These are phyloP conservation scores for Limnephilus lunatus DNA, from an alignment of 2,888 invertebrate species.

Conservation along the genomic window DNA sequence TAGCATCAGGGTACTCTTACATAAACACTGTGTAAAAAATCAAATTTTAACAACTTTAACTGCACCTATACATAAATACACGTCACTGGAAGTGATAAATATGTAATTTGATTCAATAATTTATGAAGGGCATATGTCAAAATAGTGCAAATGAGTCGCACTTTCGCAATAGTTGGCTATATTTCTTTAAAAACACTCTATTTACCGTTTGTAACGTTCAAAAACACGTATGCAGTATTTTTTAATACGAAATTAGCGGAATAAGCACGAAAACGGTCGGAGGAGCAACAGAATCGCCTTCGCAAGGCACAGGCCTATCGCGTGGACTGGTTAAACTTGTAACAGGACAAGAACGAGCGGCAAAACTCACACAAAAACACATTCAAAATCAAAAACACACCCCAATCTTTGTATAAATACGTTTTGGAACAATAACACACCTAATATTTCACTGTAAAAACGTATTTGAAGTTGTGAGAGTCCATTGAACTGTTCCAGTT, in stretches of 20 bases:
- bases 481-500: slow-evolving; percentile 79
- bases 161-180: slow-evolving; percentile 5
- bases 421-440: slow-evolving; percentile 55
- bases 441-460: slow-evolving; percentile 59
- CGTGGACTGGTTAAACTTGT: slow-evolving; percentile 27
- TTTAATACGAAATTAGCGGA: neutral
- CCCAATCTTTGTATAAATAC: slow-evolving; percentile 59
- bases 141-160: neutral
- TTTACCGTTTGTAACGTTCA: slow-evolving; percentile 18
- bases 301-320: slow-evolving; percentile 29
- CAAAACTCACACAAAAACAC: slow-evolving; percentile 69
- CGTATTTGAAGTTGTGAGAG: slow-evolving; percentile 69
- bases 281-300: slow-evolving; percentile 31
- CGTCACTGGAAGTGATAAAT: neutral
- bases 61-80: neutral
- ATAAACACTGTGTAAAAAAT: neutral
- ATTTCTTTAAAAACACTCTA: slow-evolving; percentile 30
- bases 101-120: neutral
- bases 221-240: neutral
- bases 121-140: neutral
- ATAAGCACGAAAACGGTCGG: neutral
- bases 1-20: neutral
- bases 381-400: slow-evolving; percentile 67
- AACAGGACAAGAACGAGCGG: slow-evolving; percentile 48
- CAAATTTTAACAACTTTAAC: neutral